Base-by-base conservation (phyloP, 2,888 invertebrate species). In the Marronus borbonicus region DNA sequence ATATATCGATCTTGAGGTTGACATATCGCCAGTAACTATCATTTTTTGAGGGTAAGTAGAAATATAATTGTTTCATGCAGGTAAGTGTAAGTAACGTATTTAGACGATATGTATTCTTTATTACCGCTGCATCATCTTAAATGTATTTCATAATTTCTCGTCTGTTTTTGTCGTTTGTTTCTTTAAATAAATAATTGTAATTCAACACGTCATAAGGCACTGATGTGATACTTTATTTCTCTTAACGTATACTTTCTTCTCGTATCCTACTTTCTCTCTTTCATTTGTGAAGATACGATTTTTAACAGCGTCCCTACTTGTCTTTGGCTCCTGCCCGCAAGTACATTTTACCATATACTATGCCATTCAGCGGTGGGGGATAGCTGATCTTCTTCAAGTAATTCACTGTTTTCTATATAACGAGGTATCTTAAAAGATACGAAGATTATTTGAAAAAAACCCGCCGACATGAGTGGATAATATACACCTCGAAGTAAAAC, bases 191-290 rank as follows among this genome's bases (percentile, higher is more conserved):
- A 49, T 50, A 24, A 80, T 81, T 81, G 76, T 81, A 80, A 79
- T 79, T 80, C 79, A 60, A 60, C 72, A 60, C 72, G 72, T 72
- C 72, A 72, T 60, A 60, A 60, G 58, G 20, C 60, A 60, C 17
- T 72, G 80, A 80, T 78, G 81, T 81, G 81, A 81, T 81, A 81
- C 81, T 82, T 68, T 81, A 81, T 58, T 58, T 72, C 79, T 81
- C 80, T 79, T 68, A 76, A 77, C 78, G 76, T 81, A 80, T 76
- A 83, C 83, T 83, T 82, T 82, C 82, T 82, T 83, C 80, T 76
- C 44, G 70, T 83, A 84, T 83, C 84, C 84, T 84, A 84, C 84
- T 84, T 84, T 84, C 84, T 84, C 84, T 80, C 80, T 64, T 82
- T 81, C 78, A 80, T 80, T 68, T 39, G 79, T 78, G 81, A 52